These are phyloP conservation scores for Phodopus roborovskii DNA, from an alignment of 2,113 vertebrate genomes.

Conservation along the genomic window DNA sequence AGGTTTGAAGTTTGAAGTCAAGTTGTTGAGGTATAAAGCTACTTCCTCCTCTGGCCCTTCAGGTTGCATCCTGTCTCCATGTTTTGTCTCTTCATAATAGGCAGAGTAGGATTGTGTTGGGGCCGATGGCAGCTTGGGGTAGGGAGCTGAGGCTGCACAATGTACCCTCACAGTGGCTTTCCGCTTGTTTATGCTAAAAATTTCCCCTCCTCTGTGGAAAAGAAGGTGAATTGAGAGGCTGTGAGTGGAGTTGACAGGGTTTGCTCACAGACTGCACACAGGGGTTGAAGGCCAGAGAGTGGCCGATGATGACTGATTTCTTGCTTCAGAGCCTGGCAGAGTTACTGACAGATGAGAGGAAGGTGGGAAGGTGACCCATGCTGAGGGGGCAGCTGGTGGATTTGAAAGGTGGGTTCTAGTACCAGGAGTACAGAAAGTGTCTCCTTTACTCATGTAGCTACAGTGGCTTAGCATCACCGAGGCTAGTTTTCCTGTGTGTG, in stretches of 20 bases:
- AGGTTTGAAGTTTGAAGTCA: not conserved
- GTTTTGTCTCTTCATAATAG: not conserved
- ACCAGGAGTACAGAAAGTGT: not conserved
- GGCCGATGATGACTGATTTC: conserved; percentile 52
- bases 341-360: conserved; percentile 68
- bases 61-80: not conserved
- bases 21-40: not conserved
- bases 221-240: not conserved
- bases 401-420: not conserved
- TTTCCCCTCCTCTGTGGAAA: not conserved
- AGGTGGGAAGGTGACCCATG: conserved; percentile 27
- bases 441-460: not conserved
- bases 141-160: no score
- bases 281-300: conserved; percentile 28
- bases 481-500: not conserved
- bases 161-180: not conserved
- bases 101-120: not conserved
- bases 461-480: not conserved
- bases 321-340: conserved; percentile 17
- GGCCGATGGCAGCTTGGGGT: not conserved
- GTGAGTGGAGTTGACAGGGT: conserved; percentile 52
- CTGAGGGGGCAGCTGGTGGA: conserved; percentile 60
- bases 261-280: not conserved
- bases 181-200: not conserved
- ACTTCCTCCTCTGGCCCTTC: not conserved